Evolutionary conservation across 1,140 invertebrate species (phyloP).

Genomic region (Chironomus striatipennis): DNA sequence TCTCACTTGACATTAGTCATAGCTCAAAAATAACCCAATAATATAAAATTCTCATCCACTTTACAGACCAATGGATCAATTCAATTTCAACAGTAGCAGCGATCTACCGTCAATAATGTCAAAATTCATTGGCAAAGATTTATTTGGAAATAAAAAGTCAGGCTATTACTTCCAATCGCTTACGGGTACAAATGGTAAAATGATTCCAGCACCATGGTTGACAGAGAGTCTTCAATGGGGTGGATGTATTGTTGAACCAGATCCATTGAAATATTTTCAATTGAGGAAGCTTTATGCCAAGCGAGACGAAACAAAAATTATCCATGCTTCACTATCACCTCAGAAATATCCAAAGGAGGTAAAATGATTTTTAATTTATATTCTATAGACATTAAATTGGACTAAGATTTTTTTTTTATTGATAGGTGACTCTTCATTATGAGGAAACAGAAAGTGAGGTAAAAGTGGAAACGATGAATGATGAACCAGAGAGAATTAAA

Average conservation of each 20-base stretch:
- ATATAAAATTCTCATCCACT: not conserved
- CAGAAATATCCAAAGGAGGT: conserved; percentile 65
- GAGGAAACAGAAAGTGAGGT: conserved; percentile 45
- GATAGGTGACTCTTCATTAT: conserved; percentile 52
- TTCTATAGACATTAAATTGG: conserved; percentile 22
- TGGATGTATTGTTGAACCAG: conserved; percentile 64
- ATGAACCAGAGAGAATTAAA: conserved; percentile 51
- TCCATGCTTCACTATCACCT: conserved; percentile 65
- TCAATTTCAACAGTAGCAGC: conserved; percentile 39
- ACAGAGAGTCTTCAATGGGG: conserved; percentile 61
- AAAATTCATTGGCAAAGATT: conserved; percentile 36
- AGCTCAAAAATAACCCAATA: too few species aligned
- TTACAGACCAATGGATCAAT: conserved; percentile 29
- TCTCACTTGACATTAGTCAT: too few species aligned
- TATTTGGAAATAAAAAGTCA: conserved; percentile 43
- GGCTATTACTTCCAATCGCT: conserved; percentile 47
- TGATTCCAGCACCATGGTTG: conserved; percentile 47
- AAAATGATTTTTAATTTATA: conserved; percentile 29
- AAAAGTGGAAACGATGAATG: conserved; percentile 47
- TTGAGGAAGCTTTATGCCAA: conserved; percentile 47
- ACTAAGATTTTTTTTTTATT: conserved; percentile 27
- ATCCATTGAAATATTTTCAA: conserved; percentile 58
- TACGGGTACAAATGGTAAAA: conserved; percentile 40
- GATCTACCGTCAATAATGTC: conserved; percentile 38
- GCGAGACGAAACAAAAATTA: conserved; percentile 47